Base-by-base conservation (phyloP, 2,888 invertebrate genomes). In the Agonopterix alstromeriana region DNA sequence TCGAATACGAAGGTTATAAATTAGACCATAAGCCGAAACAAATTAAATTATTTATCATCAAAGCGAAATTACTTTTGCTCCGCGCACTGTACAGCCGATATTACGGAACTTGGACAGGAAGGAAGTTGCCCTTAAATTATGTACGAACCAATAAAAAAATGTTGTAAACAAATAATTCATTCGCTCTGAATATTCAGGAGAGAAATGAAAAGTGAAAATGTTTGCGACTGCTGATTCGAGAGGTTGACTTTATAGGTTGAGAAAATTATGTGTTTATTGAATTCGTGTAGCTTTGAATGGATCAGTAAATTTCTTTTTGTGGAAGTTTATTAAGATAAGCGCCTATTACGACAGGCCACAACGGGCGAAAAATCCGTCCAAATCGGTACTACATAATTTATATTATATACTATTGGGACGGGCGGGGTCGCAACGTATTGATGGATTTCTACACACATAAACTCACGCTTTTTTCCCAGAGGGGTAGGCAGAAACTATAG, bases 121-220 rank as follows among this genome's bases (percentile, higher is more conserved):
- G 36, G 36, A 35, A 45, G 36, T 36, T 35, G 41, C 46, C 36
- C n/a, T 27, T 46, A 41, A 46, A 8, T 46, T 46, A 46, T 46
- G 45, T 36, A 27, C 27, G 43, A 10, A 14, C 35, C 46, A 41
- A 41, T 46, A 46, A 46, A 46, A 11, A 27, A 27, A 27, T 27
- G 17, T 41, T 35, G 46, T 41, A 14, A 40, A 46, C 46, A 46
- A 46, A 46, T 46, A 36, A 36, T 41, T 35, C 7, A 38, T 17
- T 38, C 38, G n/a, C 38, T 36, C 14, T 45, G 14, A n/a, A 36
- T 44, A 44, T 45, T 45, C 14, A 45, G 9, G n/a, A 11, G 35
- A 8, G 35, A 10, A 35, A 43, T 27, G 27, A 27, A 27, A 27
- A 27, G 27, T 10, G 38, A 38, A 10, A n/a, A 10, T 38, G 38